phyloP scores from a whole-genome alignment of 2,113 vertebrate genomes.

The Chiloscyllium plagiosum region DNA sequence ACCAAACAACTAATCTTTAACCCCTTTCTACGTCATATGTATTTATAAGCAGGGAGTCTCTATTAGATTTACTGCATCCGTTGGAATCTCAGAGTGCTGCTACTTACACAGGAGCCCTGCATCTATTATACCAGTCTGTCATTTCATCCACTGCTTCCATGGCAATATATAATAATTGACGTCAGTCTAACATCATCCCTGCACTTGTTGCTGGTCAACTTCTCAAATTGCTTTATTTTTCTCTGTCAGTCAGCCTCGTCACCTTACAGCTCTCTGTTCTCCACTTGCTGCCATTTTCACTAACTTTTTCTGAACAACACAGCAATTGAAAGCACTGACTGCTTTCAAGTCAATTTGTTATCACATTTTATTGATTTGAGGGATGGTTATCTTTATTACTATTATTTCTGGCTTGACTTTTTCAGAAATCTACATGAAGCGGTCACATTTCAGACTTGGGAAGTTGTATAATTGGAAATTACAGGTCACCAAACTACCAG shows the following conservation, averaged over 20 bases:
- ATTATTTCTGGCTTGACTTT: neutral
- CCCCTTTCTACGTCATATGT: neutral
- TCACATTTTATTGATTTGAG: neutral
- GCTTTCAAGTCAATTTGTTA: neutral
- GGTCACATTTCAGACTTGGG: neutral
- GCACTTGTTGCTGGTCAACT: neutral
- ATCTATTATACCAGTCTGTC: neutral
- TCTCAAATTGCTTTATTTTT: neutral
- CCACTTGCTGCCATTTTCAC: neutral
- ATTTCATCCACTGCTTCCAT: neutral
- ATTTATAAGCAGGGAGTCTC: neutral
- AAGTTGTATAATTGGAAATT: neutral
- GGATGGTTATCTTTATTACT: neutral
- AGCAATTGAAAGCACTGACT: neutral
- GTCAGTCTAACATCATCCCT: neutral
- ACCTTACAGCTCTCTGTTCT: neutral
- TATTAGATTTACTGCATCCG: neutral
- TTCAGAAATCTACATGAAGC: neutral
- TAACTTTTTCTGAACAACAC: neutral
- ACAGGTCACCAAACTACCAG: neutral
- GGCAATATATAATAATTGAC: neutral
- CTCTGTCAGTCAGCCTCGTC: neutral
- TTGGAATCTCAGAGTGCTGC: neutral
- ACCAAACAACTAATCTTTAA: too few species aligned
- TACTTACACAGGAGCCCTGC: neutral